A percentile compares a stretch with the other conserved stretches of the same genome.
These are phyloP conservation scores for Lateolabrax maculatus DNA, from an alignment of 2,797 vertebrate genomes.

Conservation along the genomic window DNA sequence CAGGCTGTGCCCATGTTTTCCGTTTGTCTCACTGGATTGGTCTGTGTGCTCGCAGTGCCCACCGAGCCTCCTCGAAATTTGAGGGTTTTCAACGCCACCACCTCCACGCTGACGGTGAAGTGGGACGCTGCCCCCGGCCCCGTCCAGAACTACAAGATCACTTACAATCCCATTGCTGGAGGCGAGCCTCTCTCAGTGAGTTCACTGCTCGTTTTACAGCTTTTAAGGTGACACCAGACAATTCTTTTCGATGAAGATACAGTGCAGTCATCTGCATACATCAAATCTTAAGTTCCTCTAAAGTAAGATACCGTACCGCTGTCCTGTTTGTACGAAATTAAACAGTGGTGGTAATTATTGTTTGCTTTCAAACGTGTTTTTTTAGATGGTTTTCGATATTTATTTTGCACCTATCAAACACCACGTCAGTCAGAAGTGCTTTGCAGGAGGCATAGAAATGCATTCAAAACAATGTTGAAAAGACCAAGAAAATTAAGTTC, in stretches of 20 bases:
- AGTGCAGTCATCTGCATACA: constrained; percentile 7
- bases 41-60: constrained; percentile 81
- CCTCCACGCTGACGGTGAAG: constrained; percentile 89
- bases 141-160: constrained; percentile 92
- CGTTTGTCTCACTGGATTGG: constrained; percentile 13
- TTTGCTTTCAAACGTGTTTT: no score
- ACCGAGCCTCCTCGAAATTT: constrained; percentile 91
- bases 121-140: constrained; percentile 93
- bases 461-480: neutral
- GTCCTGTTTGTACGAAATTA: neutral
- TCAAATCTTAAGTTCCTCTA: neutral
- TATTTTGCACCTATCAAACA: neutral
- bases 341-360: neutral
- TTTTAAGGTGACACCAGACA: neutral
- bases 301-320: neutral
- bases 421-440: neutral
- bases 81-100: constrained; percentile 93
- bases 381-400: neutral
- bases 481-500: neutral
- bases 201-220: neutral
- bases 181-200: constrained; percentile 88
- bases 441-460: neutral
- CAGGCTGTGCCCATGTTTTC: neutral
- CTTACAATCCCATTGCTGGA: constrained; percentile 85
- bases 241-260: neutral